Base-by-base conservation (phyloP, 1,140 invertebrate species). In the Drosophila pectinifera region DNA sequence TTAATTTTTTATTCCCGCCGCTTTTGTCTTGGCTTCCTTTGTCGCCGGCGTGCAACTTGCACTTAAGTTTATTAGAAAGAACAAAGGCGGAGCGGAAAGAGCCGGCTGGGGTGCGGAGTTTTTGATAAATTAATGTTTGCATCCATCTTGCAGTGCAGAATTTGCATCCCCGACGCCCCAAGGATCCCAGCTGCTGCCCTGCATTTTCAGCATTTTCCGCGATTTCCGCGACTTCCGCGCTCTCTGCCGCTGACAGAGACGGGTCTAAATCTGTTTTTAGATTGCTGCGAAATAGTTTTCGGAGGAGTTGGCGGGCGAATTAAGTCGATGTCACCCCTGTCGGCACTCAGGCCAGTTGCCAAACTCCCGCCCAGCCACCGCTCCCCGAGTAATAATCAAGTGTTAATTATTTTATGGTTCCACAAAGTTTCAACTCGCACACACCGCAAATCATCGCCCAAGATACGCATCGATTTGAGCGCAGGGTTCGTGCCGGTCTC, bases 391-490 rank as follows among this genome's bases (percentile, higher is more conserved):
- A 89, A 89, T 90, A 91, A 91, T 91, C 76, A 89, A 91, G 78
- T 90, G 91, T 80, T 91, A 91, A 91, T 91, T 91, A 91, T 91
- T 91, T 91, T 86, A 91, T 89, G 91, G 84, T 86, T 88, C 77
- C 78, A 85, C 86, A 88, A 90, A 91, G 57, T 89, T 76, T 90
- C 41, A 89, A 89, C 69, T 79, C 69, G 49, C 82, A 74, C 79
- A 56, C 76, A 81, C 90, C 90, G 73, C 90, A 91, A 91, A 91
- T 91, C 83, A 88, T 91, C 90, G 80, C 86, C 84, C 90, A 73
- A 91, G 90, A 91, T 91, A 91, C 62, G 74, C 76, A 91, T 91
- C 90, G 84, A 90, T 86, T 77, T 82, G 61, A 67, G 39, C 62
- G 46, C 75, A 14, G 55, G 36, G 54, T 18, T 39, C 41, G 56